These are phyloP conservation scores for Mechanitis messenoides DNA, from an alignment of 2,888 invertebrate genomes.

Conservation along the genomic window DNA sequence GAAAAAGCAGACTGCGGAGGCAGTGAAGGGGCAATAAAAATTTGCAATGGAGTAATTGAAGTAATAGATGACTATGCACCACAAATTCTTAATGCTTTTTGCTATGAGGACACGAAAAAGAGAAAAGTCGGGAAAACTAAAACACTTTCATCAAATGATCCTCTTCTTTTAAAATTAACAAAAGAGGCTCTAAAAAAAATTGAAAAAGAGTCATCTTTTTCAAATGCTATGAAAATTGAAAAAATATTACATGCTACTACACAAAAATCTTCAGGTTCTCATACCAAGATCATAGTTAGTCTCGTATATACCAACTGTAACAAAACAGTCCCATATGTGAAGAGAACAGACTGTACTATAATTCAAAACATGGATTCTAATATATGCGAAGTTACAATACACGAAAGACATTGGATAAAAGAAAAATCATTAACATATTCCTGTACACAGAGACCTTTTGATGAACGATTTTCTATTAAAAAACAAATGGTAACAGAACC, in stretches of 20 bases:
- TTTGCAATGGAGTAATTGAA: conserved; percentile 74
- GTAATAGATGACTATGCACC: conserved; percentile 54
- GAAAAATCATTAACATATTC: conserved; percentile 46
- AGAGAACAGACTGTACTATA: conserved; percentile 45
- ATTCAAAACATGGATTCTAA: conserved; percentile 44
- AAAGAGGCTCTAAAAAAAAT: conserved; percentile 47
- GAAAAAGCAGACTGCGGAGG: conserved; percentile 46
- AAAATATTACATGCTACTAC: conserved; percentile 49
- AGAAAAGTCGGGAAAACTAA: conserved; percentile 34
- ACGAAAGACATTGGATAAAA: conserved; percentile 46
- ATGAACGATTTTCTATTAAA: conserved; percentile 40
- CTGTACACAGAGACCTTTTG: conserved; percentile 46
- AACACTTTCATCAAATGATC: conserved; percentile 44
- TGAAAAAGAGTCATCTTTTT: conserved; percentile 42
- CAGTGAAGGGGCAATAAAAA: conserved; percentile 52
- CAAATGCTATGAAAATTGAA: conserved; percentile 45
- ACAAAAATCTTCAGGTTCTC: conserved; percentile 42
- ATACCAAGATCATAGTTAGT: conserved; percentile 49
- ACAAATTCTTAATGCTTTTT: conserved; percentile 68
- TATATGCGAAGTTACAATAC: conserved; percentile 51
- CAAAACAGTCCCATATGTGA: conserved; percentile 38
- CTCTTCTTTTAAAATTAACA: conserved; percentile 41
- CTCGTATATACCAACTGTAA: conserved; percentile 51
- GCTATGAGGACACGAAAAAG: conserved; percentile 53
- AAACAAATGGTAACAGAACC: conserved; percentile 27